Conservation (phyloP, 1,140 invertebrate species). For the Drosophila serrata region DNA sequence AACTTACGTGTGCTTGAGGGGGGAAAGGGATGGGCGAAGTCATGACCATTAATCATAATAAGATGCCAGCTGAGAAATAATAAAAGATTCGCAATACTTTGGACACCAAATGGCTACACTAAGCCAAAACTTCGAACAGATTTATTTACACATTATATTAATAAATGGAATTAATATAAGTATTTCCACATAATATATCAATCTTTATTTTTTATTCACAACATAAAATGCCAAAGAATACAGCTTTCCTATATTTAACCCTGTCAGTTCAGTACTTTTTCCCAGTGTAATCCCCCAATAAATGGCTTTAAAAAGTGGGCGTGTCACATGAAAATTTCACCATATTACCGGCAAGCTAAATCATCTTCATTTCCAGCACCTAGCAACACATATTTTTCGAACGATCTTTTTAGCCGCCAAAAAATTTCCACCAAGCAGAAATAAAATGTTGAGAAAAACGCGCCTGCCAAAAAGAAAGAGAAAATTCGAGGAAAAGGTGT, state of each 20-base stretch:
- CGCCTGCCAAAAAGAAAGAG: constrained; percentile 5
- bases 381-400: constrained; percentile 27
- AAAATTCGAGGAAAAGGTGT: constrained; percentile 17
- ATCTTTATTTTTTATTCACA: not conserved
- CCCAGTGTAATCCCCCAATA: not conserved
- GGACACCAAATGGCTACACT: constrained; percentile 8
- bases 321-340: constrained; percentile 13
- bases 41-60: constrained; percentile 46
- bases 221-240: too few relatives aligned
- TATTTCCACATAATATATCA: too few relatives aligned
- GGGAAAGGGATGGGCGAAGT: not conserved
- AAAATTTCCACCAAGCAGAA: constrained; percentile 57
- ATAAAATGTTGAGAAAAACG: constrained; percentile 8
- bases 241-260: too few relatives aligned
- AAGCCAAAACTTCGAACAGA: not conserved
- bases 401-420: constrained; percentile 52
- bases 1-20: not conserved
- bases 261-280: too few relatives aligned
- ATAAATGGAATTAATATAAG: too few relatives aligned
- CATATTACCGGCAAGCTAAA: constrained; percentile 16
- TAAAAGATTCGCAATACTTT: constrained; percentile 7
- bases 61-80: constrained; percentile 35
- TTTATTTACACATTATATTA: not conserved
- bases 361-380: constrained; percentile 25
- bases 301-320: not conserved